Conservation (phyloP, 2,113 vertebrate genomes). For the Carassius gibelio region DNA sequence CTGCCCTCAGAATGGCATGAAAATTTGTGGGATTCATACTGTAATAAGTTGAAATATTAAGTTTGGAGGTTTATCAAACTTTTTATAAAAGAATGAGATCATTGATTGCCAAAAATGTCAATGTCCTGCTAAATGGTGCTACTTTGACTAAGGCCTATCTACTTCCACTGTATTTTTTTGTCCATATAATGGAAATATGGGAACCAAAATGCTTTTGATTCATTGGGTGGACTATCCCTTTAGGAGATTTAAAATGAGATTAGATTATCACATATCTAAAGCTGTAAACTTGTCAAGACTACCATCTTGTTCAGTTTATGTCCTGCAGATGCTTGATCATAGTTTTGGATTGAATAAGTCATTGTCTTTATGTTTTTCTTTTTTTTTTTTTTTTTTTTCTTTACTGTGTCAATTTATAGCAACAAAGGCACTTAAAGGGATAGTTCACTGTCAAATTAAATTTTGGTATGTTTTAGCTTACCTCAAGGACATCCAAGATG, state of each 20-base stretch:
- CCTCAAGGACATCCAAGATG: too few species aligned
- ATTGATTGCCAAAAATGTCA: too few species aligned
- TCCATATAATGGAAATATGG: too few species aligned
- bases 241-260: neutral
- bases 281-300: neutral
- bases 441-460: too few species aligned
- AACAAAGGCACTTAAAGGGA: neutral
- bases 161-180: too few species aligned
- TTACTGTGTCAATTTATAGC: slow-evolving; percentile 25
- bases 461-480: too few species aligned
- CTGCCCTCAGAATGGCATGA: neutral
- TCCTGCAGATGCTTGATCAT: neutral
- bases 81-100: too few species aligned
- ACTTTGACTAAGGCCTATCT: too few species aligned
- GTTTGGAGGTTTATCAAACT: neutral
- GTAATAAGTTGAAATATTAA: neutral
- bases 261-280: slow-evolving; percentile 1
- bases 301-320: neutral
- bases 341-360: neutral
- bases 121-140: too few species aligned
- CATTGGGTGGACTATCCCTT: too few species aligned
- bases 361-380: neutral
- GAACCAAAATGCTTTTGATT: too few species aligned
- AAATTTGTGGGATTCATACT: neutral
- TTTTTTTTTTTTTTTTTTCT: neutral